Evolutionary conservation across 2,113 vertebrate species (phyloP), one percentile per base, ranked within the genome.

Genomic region (Tenrec ecaudatus): DNA sequence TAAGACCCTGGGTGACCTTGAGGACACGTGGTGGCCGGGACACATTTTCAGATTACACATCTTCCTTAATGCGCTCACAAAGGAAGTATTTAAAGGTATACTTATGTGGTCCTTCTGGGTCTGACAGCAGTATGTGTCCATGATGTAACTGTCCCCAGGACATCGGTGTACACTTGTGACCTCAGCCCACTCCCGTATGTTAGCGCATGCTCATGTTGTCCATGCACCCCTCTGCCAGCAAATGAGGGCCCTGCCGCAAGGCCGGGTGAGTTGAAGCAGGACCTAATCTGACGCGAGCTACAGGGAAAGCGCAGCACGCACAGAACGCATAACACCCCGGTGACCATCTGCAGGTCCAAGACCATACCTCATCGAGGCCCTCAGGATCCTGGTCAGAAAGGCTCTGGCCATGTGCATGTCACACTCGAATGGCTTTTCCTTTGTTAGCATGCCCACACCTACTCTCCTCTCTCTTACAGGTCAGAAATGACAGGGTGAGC

Each of bases 341-440:
- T 89, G 79, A 71, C 9, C 22, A 88, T 91, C 16, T 36, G 36
- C 31, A 90, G 96, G 94, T 90, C 88, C 82, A 47, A 94, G 97
- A 97, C 96, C 90, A 83, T 99, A 99, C 99, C 99, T 99, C 99
- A 99, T 99, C 83, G 99, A 99, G 98, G 98, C 99, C 98, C 98
- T 98, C 98, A 99, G 98, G 98, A 99, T 99, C 99, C 99, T 99
- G 92, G 96, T 98, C 92, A 99, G 99, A 98, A 99, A 99, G 98
- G 97, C 98, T 96, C 99, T 99, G 0, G 99, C 99, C 98, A 98
- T 95, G 95, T 98, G 98, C 96, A 99, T 98, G 96, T 99, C 99
- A 96, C 97, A 99, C 98, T 99, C 98, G 98, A 98, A 98, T 11
- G 98, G 98, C 98, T 99, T 98, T 99, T 98, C 98, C 97, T 98